Percentiles rank a stretch among this genome's conserved stretches.
phyloP scores from a whole-genome alignment of 2,113 vertebrate species.

The mouse (Mus musculus) region GRCm39 chr3:157687501-157688000 shows the following conservation, averaged over 20 bases:
- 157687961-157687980: not conserved
- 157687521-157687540: not conserved
- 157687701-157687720: not conserved
- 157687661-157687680: slow-evolving; percentile 28
- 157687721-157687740: not conserved
- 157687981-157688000: not conserved
- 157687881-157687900: not conserved
- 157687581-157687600: slow-evolving; percentile 6
- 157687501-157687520: too few species aligned
- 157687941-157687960: not conserved
- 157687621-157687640: not conserved
- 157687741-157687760: not conserved
- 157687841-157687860: not conserved
- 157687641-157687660: not conserved
- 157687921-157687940: not conserved
- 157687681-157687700: slow-evolving; percentile 3
- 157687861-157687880: not conserved
- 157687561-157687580: not conserved
- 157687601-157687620: not conserved
- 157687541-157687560: slow-evolving; percentile 19
- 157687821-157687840: not conserved
- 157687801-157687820: slow-evolving; percentile 24
- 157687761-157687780: slow-evolving; percentile 8
- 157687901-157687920: not conserved
- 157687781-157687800: not conserved